phyloP scores from a whole-genome alignment of 92 coral and sea anemone genomes.

The Actinernus sp. region DNA sequence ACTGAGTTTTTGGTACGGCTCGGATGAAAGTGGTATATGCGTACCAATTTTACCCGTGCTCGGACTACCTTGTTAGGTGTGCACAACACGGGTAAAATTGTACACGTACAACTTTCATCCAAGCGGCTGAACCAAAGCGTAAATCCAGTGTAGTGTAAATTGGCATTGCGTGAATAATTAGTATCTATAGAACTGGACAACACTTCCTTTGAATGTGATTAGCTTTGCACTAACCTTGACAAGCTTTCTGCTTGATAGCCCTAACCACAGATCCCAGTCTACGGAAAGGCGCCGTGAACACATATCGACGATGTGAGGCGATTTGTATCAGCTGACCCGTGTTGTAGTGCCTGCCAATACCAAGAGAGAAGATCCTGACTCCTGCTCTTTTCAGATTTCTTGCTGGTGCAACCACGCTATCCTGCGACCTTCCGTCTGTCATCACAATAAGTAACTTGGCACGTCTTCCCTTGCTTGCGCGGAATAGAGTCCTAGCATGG shows the following conservation, averaged over 20 bases:
- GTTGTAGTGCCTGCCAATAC: slow-evolving; percentile 67
- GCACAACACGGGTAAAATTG: no score
- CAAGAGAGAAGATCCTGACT: slow-evolving; percentile 66
- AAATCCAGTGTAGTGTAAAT: no score
- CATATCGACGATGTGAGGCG: slow-evolving; percentile 63
- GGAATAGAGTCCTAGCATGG: slow-evolving; percentile 25
- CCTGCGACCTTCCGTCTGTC: slow-evolving; percentile 85
- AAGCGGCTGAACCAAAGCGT: no score
- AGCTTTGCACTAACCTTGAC: slow-evolving; percentile 76
- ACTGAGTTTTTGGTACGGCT: no score
- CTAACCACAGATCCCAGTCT: slow-evolving; percentile 59
- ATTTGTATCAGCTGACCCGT: slow-evolving; percentile 61
- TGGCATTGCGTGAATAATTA: no score
- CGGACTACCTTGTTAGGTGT: no score
- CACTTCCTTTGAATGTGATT: no score
- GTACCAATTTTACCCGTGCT: no score
- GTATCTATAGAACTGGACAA: no score
- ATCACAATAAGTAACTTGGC: slow-evolving; percentile 53
- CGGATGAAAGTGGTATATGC: no score
- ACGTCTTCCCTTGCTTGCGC: slow-evolving; percentile 46
- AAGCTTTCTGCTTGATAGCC: slow-evolving; percentile 75
- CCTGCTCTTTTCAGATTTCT: slow-evolving; percentile 64
- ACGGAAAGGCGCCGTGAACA: slow-evolving; percentile 62
- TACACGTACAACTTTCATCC: no score
- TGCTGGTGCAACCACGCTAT: slow-evolving; percentile 67